A percentile compares a stretch with the other conserved stretches of the same genome.
Conservation (phyloP, 2,797 vertebrate species). For the Rousettus madagascariensis region DNA sequence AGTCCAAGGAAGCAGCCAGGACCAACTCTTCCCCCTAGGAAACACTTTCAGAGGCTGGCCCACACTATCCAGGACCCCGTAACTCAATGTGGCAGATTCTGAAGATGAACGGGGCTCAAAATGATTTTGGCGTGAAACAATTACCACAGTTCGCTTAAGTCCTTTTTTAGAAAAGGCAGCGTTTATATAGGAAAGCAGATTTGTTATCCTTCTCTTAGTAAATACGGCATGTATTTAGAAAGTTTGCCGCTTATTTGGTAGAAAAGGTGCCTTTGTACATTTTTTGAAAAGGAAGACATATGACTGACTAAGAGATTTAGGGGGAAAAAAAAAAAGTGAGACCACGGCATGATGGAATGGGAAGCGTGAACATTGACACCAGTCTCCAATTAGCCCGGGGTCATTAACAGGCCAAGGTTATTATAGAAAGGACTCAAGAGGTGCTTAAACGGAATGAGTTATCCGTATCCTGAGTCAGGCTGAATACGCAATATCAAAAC, state of each 20-base stretch:
- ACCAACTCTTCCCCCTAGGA: neutral
- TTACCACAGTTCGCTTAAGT: neutral
- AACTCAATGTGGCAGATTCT: neutral
- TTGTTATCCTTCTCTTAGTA: neutral
- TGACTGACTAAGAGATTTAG: neutral
- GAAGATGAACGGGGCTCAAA: neutral
- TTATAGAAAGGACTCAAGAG: neutral
- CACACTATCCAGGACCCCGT: neutral
- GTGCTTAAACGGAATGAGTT: neutral
- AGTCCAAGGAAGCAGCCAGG: neutral
- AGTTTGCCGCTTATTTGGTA: neutral
- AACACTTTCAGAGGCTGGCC: neutral
- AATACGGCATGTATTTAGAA: neutral
- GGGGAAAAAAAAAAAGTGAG: neutral
- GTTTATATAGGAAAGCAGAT: neutral
- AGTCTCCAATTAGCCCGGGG: neutral
- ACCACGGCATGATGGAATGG: neutral
- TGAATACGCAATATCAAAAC: slow-evolving; percentile 72
- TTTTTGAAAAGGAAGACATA: neutral
- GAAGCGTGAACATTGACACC: neutral
- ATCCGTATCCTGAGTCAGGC: neutral
- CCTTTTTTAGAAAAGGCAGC: neutral
- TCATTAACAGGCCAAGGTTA: neutral
- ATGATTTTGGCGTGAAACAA: neutral
- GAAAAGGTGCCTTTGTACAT: neutral